These are phyloP conservation scores for Dendropsophus ebraccatus DNA, from an alignment of 2,113 vertebrate species.

Conservation along the genomic window DNA sequence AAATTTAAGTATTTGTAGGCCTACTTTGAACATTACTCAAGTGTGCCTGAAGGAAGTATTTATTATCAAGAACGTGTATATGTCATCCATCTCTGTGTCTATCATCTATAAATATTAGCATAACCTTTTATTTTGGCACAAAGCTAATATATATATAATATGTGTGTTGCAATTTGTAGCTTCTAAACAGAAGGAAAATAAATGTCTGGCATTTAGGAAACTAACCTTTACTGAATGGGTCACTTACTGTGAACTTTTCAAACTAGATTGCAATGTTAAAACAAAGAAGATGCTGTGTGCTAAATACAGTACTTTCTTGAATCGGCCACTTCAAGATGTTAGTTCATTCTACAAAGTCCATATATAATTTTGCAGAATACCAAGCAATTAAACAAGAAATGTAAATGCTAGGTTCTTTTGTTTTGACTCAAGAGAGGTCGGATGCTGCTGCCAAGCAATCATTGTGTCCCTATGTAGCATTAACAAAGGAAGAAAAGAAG, in stretches of 20 bases:
- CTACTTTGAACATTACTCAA: background rate
- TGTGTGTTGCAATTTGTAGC: slow-evolving; percentile 1
- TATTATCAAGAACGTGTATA: background rate
- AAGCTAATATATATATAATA: slow-evolving; percentile 37
- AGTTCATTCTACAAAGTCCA: slow-evolving; percentile 12
- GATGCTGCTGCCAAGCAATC: slow-evolving; percentile 48
- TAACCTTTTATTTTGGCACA: slow-evolving; percentile 37
- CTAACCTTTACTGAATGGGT: slow-evolving; percentile 45
- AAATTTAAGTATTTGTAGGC: background rate
- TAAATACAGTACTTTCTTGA: slow-evolving; percentile 17
- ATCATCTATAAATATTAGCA: slow-evolving; percentile 6
- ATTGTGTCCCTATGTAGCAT: slow-evolving; percentile 30
- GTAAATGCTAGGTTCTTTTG: slow-evolving; percentile 50
- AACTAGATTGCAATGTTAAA: slow-evolving; percentile 21
- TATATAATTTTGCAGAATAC: slow-evolving; percentile 38
- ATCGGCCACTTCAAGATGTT: slow-evolving; percentile 12
- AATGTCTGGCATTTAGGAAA: slow-evolving; percentile 45
- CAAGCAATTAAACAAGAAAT: slow-evolving; percentile 31
- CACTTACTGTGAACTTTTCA: slow-evolving; percentile 48
- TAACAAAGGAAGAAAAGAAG: slow-evolving; percentile 41
- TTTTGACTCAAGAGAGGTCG: slow-evolving; percentile 31
- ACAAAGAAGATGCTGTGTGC: slow-evolving; percentile 22
- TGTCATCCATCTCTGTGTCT: background rate
- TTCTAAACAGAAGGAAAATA: slow-evolving; percentile 38
- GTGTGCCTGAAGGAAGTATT: background rate